phyloP scores from a whole-genome alignment of 2,113 vertebrate species.

The Leptosomus discolor region DNA sequence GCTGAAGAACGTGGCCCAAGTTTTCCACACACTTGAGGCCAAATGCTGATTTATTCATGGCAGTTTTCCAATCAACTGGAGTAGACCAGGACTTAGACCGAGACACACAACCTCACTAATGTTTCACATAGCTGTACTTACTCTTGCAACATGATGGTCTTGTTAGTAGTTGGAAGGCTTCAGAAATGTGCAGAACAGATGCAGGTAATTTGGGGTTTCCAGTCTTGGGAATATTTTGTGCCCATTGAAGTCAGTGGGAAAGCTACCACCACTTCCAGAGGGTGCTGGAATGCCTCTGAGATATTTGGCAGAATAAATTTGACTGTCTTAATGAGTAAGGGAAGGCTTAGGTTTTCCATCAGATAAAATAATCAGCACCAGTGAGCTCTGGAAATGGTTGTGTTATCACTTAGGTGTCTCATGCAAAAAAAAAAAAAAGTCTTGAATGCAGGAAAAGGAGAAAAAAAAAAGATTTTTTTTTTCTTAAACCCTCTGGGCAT shows the following conservation, averaged over 20 bases:
- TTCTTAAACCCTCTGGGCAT: neutral
- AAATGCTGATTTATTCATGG: neutral
- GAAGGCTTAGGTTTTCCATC: neutral
- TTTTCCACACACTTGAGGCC: neutral
- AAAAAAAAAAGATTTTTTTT: neutral
- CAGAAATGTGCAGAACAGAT: conserved; percentile 22
- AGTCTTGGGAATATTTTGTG: neutral
- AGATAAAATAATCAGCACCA: neutral
- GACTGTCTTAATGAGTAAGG: neutral
- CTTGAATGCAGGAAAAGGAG: neutral
- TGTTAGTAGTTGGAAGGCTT: conserved; percentile 32
- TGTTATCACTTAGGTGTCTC: neutral
- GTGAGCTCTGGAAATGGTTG: neutral
- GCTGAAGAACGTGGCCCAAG: neutral
- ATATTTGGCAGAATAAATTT: neutral
- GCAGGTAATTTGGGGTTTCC: neutral
- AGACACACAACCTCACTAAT: neutral
- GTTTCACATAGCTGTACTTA: neutral
- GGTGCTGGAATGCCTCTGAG: neutral
- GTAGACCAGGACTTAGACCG: neutral
- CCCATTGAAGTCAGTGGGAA: neutral
- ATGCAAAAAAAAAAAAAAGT: neutral
- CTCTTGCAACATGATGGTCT: neutral
- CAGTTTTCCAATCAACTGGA: conserved; percentile 1
- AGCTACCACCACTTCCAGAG: neutral